These are phyloP conservation scores for Knipowitschia caucasica DNA, from an alignment of 2,797 vertebrate genomes.

Conservation along the genomic window DNA sequence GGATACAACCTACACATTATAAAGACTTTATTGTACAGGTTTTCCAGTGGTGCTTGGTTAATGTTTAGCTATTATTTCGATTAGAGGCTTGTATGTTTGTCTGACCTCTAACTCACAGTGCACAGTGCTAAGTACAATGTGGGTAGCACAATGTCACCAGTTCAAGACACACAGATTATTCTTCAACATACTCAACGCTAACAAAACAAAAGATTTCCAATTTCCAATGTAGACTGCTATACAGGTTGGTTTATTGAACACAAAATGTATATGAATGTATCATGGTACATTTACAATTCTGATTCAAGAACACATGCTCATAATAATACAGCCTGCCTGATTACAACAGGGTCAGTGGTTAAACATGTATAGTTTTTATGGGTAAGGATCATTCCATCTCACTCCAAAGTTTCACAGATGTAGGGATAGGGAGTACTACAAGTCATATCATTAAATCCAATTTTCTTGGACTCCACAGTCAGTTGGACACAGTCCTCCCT, in stretches of 20 bases:
- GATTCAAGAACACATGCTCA: too few relatives aligned
- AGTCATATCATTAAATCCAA: slow-evolving; percentile 28
- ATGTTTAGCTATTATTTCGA: slow-evolving; percentile 51
- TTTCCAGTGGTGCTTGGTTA: slow-evolving; percentile 39
- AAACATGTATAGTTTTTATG: background rate
- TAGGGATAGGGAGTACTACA: background rate
- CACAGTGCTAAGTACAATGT: slow-evolving; percentile 13
- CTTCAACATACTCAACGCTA: too few relatives aligned
- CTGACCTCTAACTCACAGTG: slow-evolving; percentile 50
- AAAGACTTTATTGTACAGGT: background rate
- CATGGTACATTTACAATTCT: too few relatives aligned
- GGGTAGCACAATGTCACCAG: background rate
- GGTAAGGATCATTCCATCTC: background rate
- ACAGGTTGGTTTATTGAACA: too few relatives aligned
- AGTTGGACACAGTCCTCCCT: slow-evolving; percentile 28
- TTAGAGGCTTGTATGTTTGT: slow-evolving; percentile 53
- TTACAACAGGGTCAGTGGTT: too few relatives aligned
- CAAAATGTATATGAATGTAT: too few relatives aligned
- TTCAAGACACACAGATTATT: background rate
- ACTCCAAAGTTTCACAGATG: slow-evolving; percentile 26
- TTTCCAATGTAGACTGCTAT: too few relatives aligned
- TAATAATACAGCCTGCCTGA: too few relatives aligned
- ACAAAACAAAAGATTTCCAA: too few relatives aligned
- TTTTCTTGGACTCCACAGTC: rapidly evolving
- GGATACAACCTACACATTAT: background rate